These are phyloP conservation scores for Morelia viridis DNA, from an alignment of 2,797 vertebrate genomes.

Conservation along the genomic window DNA sequence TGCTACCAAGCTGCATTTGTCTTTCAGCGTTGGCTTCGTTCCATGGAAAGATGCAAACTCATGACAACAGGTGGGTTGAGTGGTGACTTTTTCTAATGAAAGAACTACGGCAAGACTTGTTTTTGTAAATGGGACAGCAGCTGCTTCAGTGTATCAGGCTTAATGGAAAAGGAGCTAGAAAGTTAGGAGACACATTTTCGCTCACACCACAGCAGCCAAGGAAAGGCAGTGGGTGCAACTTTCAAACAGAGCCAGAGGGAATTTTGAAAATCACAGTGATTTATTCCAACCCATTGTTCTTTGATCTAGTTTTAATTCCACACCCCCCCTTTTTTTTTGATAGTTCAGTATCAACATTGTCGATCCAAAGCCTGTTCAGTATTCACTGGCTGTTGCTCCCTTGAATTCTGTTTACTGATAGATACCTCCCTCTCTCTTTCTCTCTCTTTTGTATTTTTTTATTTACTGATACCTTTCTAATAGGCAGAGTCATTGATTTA, in stretches of 20 bases:
- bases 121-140: neutral
- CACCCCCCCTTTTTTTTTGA: no score
- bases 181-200: neutral
- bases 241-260: neutral
- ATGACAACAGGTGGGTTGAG: neutral
- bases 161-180: neutral
- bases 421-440: no score
- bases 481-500: no score
- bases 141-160: neutral
- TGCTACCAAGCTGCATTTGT: neutral
- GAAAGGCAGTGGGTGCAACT: no score
- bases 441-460: no score
- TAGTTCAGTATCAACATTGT: no score
- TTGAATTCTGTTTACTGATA: no score
- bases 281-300: no score
- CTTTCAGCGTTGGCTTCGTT: neutral
- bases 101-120: neutral
- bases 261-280: neutral
- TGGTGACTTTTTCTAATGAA: neutral
- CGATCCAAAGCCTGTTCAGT: no score
- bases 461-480: no score
- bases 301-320: no score
- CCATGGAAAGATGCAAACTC: neutral
- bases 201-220: neutral
- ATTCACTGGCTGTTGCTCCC: no score